Percentiles rank a stretch among this genome's conserved stretches.
Evolutionary conservation across 2,797 vertebrate species (phyloP).

Genomic region (Spinus pinus): DNA sequence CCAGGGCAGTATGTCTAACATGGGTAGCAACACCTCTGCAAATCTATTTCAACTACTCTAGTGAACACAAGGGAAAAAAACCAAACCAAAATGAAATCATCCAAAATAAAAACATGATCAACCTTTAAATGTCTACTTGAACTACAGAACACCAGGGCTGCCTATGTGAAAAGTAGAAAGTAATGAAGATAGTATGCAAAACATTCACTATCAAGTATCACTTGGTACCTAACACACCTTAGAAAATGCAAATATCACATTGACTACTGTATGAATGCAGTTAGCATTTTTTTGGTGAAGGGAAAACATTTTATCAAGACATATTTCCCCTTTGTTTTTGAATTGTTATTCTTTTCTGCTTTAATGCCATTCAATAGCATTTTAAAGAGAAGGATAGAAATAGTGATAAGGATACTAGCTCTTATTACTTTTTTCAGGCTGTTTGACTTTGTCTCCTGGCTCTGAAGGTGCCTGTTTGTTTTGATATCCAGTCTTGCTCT

Average conservation of each 20-base stretch:
- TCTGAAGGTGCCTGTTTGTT: slow-evolving; percentile 35
- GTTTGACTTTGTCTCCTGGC: slow-evolving; percentile 35
- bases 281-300: background rate
- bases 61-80: background rate
- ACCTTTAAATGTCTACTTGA: background rate
- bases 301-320: background rate
- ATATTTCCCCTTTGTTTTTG: background rate
- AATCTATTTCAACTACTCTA: background rate
- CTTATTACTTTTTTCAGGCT: background rate
- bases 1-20: fast-evolving
- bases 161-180: background rate
- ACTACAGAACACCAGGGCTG: background rate
- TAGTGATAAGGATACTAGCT: background rate
- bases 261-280: background rate
- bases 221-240: background rate
- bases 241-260: background rate
- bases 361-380: background rate
- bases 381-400: background rate
- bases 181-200: background rate
- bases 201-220: background rate
- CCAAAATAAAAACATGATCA: background rate
- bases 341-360: background rate
- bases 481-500: slow-evolving; percentile 48
- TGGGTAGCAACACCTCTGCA: background rate
- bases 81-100: background rate